Conservation (phyloP, 2,888 invertebrate species). For the Keiferia lycopersicella region DNA sequence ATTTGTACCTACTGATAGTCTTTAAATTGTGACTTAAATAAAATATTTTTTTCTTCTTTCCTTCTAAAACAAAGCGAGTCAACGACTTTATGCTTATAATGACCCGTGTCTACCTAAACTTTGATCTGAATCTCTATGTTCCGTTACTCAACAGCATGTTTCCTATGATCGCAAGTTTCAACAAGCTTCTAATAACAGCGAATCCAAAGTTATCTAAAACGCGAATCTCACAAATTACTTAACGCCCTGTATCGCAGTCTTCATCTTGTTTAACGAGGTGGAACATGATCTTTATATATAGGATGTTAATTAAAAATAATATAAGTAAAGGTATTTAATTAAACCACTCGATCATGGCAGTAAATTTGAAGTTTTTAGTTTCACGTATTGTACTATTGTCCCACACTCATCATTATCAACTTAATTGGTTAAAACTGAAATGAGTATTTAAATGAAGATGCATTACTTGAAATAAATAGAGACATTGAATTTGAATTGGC, state of each 20-base stretch:
- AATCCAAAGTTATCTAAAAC: constrained; percentile 6
- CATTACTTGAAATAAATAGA: not conserved
- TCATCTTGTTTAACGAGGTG: constrained; percentile 18
- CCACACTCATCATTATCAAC: too few species aligned
- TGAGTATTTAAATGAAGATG: too few species aligned
- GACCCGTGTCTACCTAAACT: not conserved
- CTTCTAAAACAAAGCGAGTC: too few species aligned
- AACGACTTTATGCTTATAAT: not conserved
- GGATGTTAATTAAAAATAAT: constrained; percentile 27
- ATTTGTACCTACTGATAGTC: too few species aligned
- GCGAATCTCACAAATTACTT: constrained; percentile 15
- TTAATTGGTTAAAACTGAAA: too few species aligned
- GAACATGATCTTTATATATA: constrained; percentile 22
- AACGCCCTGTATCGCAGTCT: constrained; percentile 21
- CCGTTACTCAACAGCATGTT: constrained; percentile 6
- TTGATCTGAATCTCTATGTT: constrained; percentile 4
- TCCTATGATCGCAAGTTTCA: not conserved
- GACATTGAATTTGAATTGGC: too few species aligned
- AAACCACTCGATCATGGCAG: not conserved
- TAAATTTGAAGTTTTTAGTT: not conserved
- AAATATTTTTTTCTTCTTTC: too few species aligned
- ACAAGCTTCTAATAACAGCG: not conserved
- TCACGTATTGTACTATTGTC: not conserved
- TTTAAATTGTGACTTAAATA: too few species aligned
- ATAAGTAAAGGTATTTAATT: too few species aligned